These are phyloP conservation scores for Erebia aethiops DNA, from an alignment of 2,888 invertebrate species.

Conservation along the genomic window DNA sequence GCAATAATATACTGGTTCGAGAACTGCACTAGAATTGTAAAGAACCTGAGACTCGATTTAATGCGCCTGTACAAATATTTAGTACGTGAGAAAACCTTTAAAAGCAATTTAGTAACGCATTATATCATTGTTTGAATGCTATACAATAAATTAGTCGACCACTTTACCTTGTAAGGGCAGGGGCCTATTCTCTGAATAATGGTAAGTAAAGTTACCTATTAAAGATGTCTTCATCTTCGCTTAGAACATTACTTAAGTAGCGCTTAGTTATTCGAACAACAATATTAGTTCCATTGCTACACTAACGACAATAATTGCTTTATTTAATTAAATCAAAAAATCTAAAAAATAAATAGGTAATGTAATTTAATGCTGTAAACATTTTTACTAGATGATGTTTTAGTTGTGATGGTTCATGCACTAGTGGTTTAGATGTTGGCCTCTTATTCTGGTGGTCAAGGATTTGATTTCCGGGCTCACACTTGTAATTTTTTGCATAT, in stretches of 20 bases:
- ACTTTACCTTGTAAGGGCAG: slow-evolving; percentile 25
- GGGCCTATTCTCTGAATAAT: slow-evolving; percentile 26
- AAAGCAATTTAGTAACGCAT: slow-evolving; percentile 26
- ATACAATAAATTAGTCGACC: slow-evolving; percentile 40
- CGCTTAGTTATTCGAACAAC: neutral
- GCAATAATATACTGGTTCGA: slow-evolving; percentile 27
- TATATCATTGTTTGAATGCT: slow-evolving; percentile 23
- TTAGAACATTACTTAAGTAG: slow-evolving; percentile 26
- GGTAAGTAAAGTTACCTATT: slow-evolving; percentile 26
- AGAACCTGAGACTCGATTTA: slow-evolving; percentile 26
- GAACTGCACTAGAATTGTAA: slow-evolving; percentile 37
- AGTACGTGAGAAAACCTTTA: slow-evolving; percentile 39
- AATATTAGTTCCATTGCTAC: no score
- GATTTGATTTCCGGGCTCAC: no score
- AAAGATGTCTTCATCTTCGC: slow-evolving; percentile 32
- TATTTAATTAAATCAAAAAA: no score
- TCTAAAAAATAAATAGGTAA: no score
- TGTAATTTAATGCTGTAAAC: no score
- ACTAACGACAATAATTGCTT: neutral
- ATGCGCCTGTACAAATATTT: slow-evolving; percentile 29
- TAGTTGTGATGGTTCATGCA: no score
- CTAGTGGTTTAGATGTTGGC: no score
- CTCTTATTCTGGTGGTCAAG: no score
- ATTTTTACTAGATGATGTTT: no score
- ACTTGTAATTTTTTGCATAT: no score